Evolutionary conservation across 2,888 invertebrate genomes (phyloP).

Genomic region (Cactoblastis cactorum): DNA sequence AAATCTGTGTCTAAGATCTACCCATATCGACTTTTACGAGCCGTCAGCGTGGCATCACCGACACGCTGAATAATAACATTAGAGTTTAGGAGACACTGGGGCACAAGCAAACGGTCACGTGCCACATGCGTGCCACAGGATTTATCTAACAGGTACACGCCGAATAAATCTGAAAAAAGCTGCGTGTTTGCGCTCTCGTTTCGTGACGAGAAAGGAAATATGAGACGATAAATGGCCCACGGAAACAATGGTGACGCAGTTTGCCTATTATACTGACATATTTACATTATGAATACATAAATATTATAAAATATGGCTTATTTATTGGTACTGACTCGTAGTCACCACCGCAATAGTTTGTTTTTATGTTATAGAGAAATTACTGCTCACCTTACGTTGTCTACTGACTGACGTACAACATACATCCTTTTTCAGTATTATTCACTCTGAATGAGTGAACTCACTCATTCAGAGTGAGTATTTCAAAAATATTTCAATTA

Average conservation of each 20-base stretch:
- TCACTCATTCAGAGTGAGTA: too few species aligned
- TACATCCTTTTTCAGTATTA: too few species aligned
- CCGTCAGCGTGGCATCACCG: constrained; percentile 11
- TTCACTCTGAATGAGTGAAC: too few species aligned
- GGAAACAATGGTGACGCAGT: neutral
- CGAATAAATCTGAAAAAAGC: constrained; percentile 19
- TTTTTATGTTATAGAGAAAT: too few species aligned
- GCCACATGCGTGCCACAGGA: constrained; percentile 18
- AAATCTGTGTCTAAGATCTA: constrained; percentile 10
- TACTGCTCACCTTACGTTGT: too few species aligned
- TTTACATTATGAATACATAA: too few species aligned
- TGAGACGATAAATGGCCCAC: neutral
- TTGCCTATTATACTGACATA: neutral
- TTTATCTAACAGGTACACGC: constrained; percentile 19
- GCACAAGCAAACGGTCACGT: constrained; percentile 26
- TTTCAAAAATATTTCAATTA: too few species aligned
- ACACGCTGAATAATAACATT: constrained; percentile 21
- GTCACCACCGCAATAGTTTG: too few species aligned
- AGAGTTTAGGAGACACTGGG: constrained; percentile 18
- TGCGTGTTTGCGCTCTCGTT: constrained; percentile 8
- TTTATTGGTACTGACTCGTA: too few species aligned
- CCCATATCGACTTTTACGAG: constrained; percentile 25
- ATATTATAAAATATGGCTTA: too few species aligned
- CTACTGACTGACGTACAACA: too few species aligned
- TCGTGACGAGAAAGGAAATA: constrained; percentile 5